A percentile compares a stretch with the other conserved stretches of the same genome.
These are phyloP conservation scores for Trypoxylon attenuatum DNA, from an alignment of 2,888 invertebrate genomes.

Conservation along the genomic window DNA sequence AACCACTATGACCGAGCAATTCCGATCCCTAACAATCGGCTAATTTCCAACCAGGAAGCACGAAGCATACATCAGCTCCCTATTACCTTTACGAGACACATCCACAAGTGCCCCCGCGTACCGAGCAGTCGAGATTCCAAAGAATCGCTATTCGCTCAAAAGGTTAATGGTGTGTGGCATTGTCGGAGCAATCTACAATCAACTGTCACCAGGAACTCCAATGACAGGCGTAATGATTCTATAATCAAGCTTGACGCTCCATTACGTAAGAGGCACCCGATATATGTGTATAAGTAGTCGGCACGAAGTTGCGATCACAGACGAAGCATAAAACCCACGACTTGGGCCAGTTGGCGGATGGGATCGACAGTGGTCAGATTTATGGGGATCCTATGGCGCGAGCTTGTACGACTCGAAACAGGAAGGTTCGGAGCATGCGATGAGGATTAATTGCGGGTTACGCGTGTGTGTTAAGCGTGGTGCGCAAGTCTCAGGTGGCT, in stretches of 20 bases:
- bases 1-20: no score
- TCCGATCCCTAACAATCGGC: background rate
- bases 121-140: no score
- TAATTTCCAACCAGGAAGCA: no score
- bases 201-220: no score
- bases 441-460: slow-evolving; percentile 58
- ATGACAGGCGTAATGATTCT: no score
- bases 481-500: slow-evolving; percentile 21
- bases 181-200: no score
- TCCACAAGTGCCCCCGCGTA: no score
- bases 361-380: slow-evolving; percentile 49
- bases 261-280: slow-evolving; percentile 18
- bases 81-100: no score
- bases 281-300: slow-evolving; percentile 18
- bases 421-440: slow-evolving; percentile 52
- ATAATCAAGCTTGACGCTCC: background rate
- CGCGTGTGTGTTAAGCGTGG: slow-evolving; percentile 35
- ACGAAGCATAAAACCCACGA: slow-evolving; percentile 27
- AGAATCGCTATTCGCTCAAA: no score
- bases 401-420: slow-evolving; percentile 48
- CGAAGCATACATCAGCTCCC: no score
- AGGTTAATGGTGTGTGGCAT: no score
- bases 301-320: slow-evolving; percentile 3
- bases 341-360: slow-evolving; percentile 12
- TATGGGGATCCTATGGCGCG: slow-evolving; percentile 44